Conservation (phyloP, 2,888 invertebrate genomes). For the Dexiosoma caninum region DNA sequence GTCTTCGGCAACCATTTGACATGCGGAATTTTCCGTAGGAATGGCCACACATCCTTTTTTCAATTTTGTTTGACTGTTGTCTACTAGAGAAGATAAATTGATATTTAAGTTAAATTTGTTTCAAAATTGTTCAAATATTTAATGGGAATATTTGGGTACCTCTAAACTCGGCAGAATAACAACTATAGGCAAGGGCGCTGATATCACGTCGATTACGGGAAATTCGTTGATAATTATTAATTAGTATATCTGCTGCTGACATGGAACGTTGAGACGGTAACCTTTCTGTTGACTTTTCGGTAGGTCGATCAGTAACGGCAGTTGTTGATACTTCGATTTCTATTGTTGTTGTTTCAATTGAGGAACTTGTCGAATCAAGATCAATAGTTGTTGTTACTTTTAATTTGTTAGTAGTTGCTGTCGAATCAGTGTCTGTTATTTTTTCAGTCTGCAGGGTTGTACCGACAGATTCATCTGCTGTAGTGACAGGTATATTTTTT, state of each 20-base stretch:
- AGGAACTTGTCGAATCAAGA: neutral
- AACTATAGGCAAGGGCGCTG: constrained; percentile 54
- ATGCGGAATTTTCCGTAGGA: constrained; percentile 49
- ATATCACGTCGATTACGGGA: constrained; percentile 54
- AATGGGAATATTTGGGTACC: constrained; percentile 41
- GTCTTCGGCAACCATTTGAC: constrained; percentile 46
- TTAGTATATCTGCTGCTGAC: constrained; percentile 59
- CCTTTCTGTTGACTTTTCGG: neutral
- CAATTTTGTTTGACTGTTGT: constrained; percentile 7
- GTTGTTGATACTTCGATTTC: neutral
- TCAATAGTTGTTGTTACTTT: neutral
- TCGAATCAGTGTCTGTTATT: neutral
- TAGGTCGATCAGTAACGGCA: neutral
- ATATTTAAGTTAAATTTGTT: neutral
- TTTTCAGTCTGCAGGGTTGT: neutral
- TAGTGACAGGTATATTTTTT: neutral
- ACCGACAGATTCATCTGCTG: no score
- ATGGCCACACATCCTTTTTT: constrained; percentile 69
- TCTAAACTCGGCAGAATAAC: constrained; percentile 66
- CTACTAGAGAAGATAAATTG: constrained; percentile 11
- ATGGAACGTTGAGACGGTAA: neutral
- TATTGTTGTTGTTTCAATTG: neutral
- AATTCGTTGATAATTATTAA: constrained; percentile 68
- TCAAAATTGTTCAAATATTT: neutral
- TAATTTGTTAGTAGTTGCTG: neutral